Percentiles rank a stretch among this genome's conserved stretches.
phyloP scores from a whole-genome alignment of 1,140 invertebrate genomes.

The Hydropsyche tenuis region DNA sequence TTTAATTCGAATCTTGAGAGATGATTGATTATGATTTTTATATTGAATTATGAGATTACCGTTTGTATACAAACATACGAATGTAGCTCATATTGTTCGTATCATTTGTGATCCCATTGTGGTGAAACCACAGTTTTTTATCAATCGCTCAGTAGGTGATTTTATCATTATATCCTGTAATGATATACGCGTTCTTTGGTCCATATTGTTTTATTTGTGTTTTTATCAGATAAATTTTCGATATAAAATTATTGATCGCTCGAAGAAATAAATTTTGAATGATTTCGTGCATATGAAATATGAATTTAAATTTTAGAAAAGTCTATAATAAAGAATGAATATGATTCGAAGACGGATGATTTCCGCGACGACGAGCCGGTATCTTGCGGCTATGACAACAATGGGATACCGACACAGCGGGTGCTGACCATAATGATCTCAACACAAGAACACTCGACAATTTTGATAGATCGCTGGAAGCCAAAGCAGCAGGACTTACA shows the following conservation, averaged over 20 bases:
- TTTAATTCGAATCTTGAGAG: no score
- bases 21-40: no score
- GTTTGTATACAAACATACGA: neutral
- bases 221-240: no score
- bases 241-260: no score
- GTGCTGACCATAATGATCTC: slow-evolving; percentile 40
- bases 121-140: slow-evolving; percentile 23
- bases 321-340: no score
- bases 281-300: no score
- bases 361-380: slow-evolving; percentile 8
- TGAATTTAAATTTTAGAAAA: no score
- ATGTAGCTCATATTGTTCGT: slow-evolving; percentile 25
- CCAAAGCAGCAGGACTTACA: slow-evolving; percentile 30
- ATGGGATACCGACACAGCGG: slow-evolving; percentile 47
- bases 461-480: slow-evolving; percentile 47
- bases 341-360: neutral
- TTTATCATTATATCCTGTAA: slow-evolving; percentile 30
- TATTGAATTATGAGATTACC: no score
- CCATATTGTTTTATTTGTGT: neutral
- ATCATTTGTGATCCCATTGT: slow-evolving; percentile 25
- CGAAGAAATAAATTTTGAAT: no score
- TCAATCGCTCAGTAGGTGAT: slow-evolving; percentile 33
- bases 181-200: slow-evolving; percentile 27
- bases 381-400: slow-evolving; percentile 38
- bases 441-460: slow-evolving; percentile 36